Conservation (phyloP, 2,888 invertebrate species). For the Nymphalis polychloros region DNA sequence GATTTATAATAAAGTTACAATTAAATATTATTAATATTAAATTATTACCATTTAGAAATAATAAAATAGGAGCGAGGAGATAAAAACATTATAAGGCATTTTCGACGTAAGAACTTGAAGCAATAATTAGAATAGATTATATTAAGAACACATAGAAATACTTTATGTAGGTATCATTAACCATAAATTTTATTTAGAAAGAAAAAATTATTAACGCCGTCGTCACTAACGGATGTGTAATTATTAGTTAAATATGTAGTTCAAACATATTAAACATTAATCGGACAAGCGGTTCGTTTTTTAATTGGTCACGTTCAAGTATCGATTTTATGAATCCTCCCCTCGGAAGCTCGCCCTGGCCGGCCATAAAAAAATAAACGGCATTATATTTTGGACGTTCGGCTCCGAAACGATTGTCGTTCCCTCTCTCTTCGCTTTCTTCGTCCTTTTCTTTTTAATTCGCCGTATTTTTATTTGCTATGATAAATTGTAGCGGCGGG, state of each 20-base stretch:
- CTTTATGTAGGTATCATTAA: neutral
- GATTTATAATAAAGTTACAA: too few relatives aligned
- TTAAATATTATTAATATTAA: too few relatives aligned
- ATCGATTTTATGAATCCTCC: slow-evolving; percentile 59
- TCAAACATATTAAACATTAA: slow-evolving; percentile 53
- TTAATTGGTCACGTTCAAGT: slow-evolving; percentile 56
- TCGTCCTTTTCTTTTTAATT: slow-evolving; percentile 80
- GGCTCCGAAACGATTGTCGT: slow-evolving; percentile 59
- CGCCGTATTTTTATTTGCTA: slow-evolving; percentile 80
- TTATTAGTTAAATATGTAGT: slow-evolving; percentile 43
- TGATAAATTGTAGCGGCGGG: slow-evolving; percentile 78
- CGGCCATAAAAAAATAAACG: slow-evolving; percentile 64
- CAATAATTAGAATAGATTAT: too few relatives aligned
- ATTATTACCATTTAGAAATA: too few relatives aligned
- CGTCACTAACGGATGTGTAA: slow-evolving; percentile 15
- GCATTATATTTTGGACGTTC: slow-evolving; percentile 68
- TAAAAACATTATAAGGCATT: too few relatives aligned
- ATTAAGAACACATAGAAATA: neutral
- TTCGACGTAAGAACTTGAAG: too few relatives aligned
- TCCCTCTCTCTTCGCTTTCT: slow-evolving; percentile 70
- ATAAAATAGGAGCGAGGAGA: too few relatives aligned
- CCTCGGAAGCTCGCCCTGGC: slow-evolving; percentile 51
- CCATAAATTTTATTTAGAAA: neutral
- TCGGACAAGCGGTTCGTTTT: slow-evolving; percentile 47
- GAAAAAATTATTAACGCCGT: slow-evolving; percentile 32